phyloP scores from a whole-genome alignment of 2,113 vertebrate species.

The Rallus limicola region DNA sequence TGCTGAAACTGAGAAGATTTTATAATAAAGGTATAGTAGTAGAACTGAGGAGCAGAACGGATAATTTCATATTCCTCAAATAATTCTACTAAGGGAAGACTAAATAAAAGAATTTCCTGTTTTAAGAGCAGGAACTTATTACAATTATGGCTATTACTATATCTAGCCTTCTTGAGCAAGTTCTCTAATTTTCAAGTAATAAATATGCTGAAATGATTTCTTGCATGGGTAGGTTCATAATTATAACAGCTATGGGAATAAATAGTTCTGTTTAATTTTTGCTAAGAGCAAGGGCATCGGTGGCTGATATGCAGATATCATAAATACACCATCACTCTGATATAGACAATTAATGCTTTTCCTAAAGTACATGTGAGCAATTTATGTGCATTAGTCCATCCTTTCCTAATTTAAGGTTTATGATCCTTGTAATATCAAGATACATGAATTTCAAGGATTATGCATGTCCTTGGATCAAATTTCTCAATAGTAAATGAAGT shows the following conservation, averaged over 20 bases:
- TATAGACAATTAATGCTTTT: slow-evolving; percentile 15
- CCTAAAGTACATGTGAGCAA: slow-evolving; percentile 35
- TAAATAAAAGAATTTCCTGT: not conserved
- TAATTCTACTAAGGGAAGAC: not conserved
- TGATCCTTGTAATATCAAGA: slow-evolving; percentile 77
- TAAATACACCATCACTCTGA: not conserved
- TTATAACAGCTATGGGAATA: not conserved
- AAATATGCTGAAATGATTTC: not conserved
- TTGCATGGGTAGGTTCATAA: not conserved
- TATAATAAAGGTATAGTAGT: not conserved
- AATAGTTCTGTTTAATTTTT: slow-evolving; percentile 19
- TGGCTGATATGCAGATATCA: not conserved
- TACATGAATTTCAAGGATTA: slow-evolving; percentile 71
- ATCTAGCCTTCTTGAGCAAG: not conserved
- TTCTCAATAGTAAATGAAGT: slow-evolving; percentile 67
- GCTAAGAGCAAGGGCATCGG: not conserved
- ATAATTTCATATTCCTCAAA: not conserved
- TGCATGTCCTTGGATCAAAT: slow-evolving; percentile 65
- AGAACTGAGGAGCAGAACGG: not conserved
- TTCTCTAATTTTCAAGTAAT: slow-evolving; percentile 4
- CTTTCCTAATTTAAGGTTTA: slow-evolving; percentile 77
- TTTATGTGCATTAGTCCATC: slow-evolving; percentile 48
- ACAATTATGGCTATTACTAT: not conserved
- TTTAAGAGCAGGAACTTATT: not conserved
- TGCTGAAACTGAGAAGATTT: not conserved